These are phyloP conservation scores for Diorhabda sublineata DNA, from an alignment of 1,140 invertebrate genomes.

Conservation along the genomic window DNA sequence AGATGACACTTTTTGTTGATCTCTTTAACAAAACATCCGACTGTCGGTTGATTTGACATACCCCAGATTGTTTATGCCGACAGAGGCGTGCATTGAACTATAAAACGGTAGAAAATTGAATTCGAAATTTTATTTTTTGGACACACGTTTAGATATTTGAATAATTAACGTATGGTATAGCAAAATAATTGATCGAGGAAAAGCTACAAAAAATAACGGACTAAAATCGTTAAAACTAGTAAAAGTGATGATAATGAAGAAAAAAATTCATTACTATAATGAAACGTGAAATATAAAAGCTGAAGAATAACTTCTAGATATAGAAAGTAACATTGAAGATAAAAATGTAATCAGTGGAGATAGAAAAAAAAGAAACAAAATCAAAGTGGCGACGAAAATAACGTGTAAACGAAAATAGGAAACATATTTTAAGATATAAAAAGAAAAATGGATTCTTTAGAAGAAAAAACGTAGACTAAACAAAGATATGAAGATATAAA, in stretches of 20 bases:
- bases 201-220: neutral
- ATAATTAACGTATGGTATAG: neutral
- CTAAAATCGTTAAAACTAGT: too few relatives aligned
- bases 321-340: too few relatives aligned
- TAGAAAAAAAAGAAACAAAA: too few relatives aligned
- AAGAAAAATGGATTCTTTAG: neutral
- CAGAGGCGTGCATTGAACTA: neutral
- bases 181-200: neutral
- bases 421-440: neutral
- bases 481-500: neutral
- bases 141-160: neutral
- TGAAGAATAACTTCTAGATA: too few relatives aligned
- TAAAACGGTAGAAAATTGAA: neutral
- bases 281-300: too few relatives aligned
- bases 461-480: neutral
- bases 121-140: neutral
- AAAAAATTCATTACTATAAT: too few relatives aligned
- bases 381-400: too few relatives aligned
- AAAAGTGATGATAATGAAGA: too few relatives aligned
- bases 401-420: too few relatives aligned
- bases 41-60: conserved; percentile 16
- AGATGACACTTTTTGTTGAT: conserved; percentile 36
- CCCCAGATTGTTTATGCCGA: conserved; percentile 6
- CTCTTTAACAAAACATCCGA: conserved; percentile 11
- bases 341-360: too few relatives aligned